Percentiles rank a stretch among this genome's conserved stretches.
Conservation (phyloP, 1,140 invertebrate genomes). For the Daktulosphaira vitifoliae region DNA sequence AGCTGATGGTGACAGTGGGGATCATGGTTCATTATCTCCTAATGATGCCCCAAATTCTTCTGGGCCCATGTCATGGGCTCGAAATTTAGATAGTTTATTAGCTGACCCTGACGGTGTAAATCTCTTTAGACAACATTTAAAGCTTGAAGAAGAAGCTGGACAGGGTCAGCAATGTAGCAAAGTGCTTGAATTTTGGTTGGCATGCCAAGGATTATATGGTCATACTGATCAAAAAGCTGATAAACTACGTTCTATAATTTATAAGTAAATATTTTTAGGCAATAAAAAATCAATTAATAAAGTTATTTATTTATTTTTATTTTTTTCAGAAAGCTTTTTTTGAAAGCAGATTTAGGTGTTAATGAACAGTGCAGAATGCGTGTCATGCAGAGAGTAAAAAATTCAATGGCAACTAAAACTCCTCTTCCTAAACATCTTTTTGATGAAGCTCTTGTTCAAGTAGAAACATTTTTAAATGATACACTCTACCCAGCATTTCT, state of each 20-base stretch:
- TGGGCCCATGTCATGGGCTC: conserved; percentile 55
- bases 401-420: conserved; percentile 45
- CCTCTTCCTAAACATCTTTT: conserved; percentile 47
- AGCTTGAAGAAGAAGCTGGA: conserved; percentile 51
- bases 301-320: not conserved
- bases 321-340: conserved; percentile 57
- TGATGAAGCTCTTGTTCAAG: conserved; percentile 60
- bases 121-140: conserved; percentile 72
- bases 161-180: conserved; percentile 52
- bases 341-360: conserved; percentile 72
- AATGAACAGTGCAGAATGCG: conserved; percentile 64
- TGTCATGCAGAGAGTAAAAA: conserved; percentile 56
- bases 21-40: conserved; percentile 16
- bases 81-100: conserved; percentile 68
- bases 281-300: no score
- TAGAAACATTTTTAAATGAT: conserved; percentile 70
- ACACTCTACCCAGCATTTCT: conserved; percentile 86
- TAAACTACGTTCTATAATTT: conserved; percentile 68
- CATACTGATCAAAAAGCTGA: conserved; percentile 62
- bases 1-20: conserved; percentile 25
- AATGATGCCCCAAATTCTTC: conserved; percentile 13
- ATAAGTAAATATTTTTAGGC: conserved; percentile 51
- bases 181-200: conserved; percentile 82
- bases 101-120: conserved; percentile 76
- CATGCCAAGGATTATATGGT: conserved; percentile 78